Base-by-base conservation (phyloP, 2,797 vertebrate genomes). In the Euthynnus affinis region DNA sequence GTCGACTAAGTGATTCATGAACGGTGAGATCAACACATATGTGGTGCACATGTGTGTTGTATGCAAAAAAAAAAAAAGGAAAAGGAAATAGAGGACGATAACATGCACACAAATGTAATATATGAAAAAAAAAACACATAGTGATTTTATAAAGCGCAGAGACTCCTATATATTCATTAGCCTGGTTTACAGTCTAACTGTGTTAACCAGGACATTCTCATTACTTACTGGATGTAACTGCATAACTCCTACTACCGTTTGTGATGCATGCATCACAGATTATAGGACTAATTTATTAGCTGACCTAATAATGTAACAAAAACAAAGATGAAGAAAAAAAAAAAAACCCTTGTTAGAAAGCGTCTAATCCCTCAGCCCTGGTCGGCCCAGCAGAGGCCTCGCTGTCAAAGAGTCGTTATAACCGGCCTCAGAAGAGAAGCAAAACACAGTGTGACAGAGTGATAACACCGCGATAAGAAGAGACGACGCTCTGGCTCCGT, bases 1-100 rank as follows among this genome's bases (percentile, higher is more conserved):
- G 73, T 74, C 56, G 17, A 86, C 67, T 64, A 80, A 63, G 64
- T 85, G 81, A 90, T 89, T 89, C 77, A 87, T 78, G 82, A 85
- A 75, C 23, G 34, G 29, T 55, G 79, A 72, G 42, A 80, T 82
- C 69, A 76, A 83, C 52, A 79, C 70, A 71, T 48, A 67, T 69
- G 69, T 27, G 57, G 9, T 17, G 59, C 64, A 69, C 65, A 56
- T 53, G 51, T 65, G 73, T 23, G 25, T 22, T 71, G 69, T 58
- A 57, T 59, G 20, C 3, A 42, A 42, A 42, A 42, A 13, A 42
- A 13, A 42, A 42, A 9, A 37, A 76, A 32, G 6, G 6, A 32
- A 32, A 25, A 60, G 67, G 5, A 55, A 42, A 62, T 13, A 15
- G 66, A 71, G 52, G 74, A 74, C 6, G 0, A 53, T 32, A 5